Conservation (phyloP, 2,888 invertebrate genomes). For the Agrochola macilenta region DNA sequence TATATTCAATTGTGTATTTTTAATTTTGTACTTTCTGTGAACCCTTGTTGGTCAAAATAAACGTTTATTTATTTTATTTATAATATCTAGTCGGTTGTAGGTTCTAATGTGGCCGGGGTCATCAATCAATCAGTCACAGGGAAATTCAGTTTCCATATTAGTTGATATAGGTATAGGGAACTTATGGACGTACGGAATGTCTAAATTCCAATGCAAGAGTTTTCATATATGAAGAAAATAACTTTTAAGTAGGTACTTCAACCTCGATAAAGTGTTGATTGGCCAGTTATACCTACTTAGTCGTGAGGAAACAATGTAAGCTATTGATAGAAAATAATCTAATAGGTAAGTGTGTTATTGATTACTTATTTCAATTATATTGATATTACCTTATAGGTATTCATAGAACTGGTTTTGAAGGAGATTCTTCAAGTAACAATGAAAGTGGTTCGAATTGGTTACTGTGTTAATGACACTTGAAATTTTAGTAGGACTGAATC, state of each 20-base stretch:
- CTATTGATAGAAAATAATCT: background rate
- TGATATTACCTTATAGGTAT: background rate
- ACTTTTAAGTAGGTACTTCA: background rate
- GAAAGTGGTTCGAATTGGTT: conserved; percentile 14
- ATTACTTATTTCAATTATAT: conserved; percentile 1
- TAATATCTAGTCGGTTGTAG: too few species aligned
- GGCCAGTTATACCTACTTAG: background rate
- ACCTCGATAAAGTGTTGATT: background rate
- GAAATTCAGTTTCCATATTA: too few species aligned
- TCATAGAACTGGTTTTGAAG: background rate
- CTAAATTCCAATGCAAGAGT: background rate
- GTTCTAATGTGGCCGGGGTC: too few species aligned
- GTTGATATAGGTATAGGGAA: background rate
- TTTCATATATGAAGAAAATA: background rate
- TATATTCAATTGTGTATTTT: background rate
- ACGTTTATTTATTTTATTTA: too few species aligned
- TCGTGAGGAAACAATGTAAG: background rate
- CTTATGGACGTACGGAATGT: background rate
- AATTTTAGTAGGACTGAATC: background rate
- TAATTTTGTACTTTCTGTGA: too few species aligned
- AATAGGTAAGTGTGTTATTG: background rate
- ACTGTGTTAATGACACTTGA: background rate
- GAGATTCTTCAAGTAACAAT: background rate
- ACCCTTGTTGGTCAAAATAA: too few species aligned
- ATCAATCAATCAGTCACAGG: too few species aligned